Conservation (phyloP, 1,140 invertebrate species). For the Drosophila teissieri region DNA sequence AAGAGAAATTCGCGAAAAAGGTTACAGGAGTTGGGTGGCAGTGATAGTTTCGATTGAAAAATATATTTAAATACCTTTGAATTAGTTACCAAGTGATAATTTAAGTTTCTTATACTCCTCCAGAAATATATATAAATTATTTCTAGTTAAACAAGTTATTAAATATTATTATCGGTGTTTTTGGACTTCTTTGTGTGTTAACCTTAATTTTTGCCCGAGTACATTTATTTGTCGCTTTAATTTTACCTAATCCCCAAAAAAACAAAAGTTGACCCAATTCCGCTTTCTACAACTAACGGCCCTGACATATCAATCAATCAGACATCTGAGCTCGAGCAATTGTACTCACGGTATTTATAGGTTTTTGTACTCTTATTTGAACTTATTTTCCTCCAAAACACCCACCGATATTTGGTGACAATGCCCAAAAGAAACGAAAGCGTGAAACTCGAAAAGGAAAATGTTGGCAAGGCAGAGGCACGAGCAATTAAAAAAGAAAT, state of each 20-base stretch:
- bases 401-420: conserved; percentile 31
- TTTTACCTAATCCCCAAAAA: conserved; percentile 12
- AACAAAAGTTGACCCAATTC: conserved; percentile 54
- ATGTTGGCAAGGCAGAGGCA: conserved; percentile 5
- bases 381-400: conserved; percentile 8
- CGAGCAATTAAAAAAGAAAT: conserved; percentile 65
- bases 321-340: conserved; percentile 21
- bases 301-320: conserved; percentile 74
- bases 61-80: not conserved
- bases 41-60: no score
- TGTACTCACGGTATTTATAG: conserved; percentile 54
- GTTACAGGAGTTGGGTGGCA: not conserved
- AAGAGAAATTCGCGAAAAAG: conserved; percentile 21
- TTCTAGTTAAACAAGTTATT: not conserved
- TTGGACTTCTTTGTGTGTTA: not conserved
- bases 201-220: no score
- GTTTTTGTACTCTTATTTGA: conserved; percentile 30
- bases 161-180: accelerated
- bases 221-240: not conserved
- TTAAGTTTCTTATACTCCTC: not conserved
- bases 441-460: conserved; percentile 45
- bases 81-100: not conserved
- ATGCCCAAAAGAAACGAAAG: conserved; percentile 54
- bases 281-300: conserved; percentile 36
- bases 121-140: no score